These are phyloP conservation scores for Beroe ovata DNA, from an alignment of 37 sponge, comb jelly and placozoan species.

Conservation along the genomic window DNA sequence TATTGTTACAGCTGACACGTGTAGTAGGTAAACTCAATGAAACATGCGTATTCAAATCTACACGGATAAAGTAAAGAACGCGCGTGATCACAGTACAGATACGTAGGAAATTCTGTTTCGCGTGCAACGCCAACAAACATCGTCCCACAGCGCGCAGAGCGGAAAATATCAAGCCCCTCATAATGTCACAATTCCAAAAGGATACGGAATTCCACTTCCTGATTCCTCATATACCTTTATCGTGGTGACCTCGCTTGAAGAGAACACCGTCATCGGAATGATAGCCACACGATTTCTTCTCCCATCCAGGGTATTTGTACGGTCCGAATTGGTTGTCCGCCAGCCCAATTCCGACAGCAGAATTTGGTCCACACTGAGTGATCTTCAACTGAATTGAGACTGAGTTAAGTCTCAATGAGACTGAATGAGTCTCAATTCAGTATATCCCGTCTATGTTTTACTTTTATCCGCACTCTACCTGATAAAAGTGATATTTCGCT, in stretches of 20 bases:
- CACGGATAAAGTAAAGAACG: neutral
- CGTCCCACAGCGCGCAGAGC: too few relatives aligned
- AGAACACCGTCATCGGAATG: conserved; percentile 54
- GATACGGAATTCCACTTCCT: too few relatives aligned
- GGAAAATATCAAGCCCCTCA: too few relatives aligned
- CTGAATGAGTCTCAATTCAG: too few relatives aligned
- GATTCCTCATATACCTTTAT: conserved; percentile 4
- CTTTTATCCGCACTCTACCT: too few relatives aligned
- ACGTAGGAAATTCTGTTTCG: too few relatives aligned
- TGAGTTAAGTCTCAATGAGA: too few relatives aligned
- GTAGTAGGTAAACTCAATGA: neutral
- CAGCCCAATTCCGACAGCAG: conserved; percentile 45
- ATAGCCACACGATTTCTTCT: conserved; percentile 48
- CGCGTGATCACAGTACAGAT: neutral
- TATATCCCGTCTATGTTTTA: too few relatives aligned
- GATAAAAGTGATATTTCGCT: conserved; percentile 27
- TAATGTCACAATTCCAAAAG: too few relatives aligned
- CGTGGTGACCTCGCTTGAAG: conserved; percentile 14
- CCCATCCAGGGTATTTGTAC: conserved; percentile 34
- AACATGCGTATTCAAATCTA: neutral
- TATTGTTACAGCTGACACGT: neutral
- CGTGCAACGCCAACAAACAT: too few relatives aligned
- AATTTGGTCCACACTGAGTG: conserved; percentile 27
- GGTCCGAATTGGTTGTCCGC: conserved; percentile 3
- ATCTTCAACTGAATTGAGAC: conserved; percentile 67